Base-by-base conservation (phyloP, 2,797 vertebrate genomes). In the Gorsachius magnificus region DNA sequence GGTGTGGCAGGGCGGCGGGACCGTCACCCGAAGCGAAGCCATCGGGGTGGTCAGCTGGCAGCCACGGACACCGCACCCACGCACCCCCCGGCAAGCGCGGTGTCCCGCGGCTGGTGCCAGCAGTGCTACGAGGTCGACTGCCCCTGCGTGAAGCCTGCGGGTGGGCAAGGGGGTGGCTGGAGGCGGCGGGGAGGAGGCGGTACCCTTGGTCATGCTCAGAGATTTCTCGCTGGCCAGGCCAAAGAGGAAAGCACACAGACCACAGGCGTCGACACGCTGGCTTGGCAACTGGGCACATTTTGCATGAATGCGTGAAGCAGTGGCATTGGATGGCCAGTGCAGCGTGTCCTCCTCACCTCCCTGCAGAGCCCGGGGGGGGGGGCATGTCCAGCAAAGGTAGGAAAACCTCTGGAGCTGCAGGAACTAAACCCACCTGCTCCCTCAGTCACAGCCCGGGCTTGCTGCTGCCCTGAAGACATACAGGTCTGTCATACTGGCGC, bases 41-140 rank as follows among this genome's bases (percentile, higher is more conserved):
- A 1, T 8, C 1, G 1, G 0, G 0, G 16, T 8, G 74, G 26
- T 51, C 78, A 63, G 64, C 68, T 38, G 45, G 26, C 26, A 21
- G 68, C 53, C 69, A 38, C 72, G 28, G 54, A 46, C 20, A 58
- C 20, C 60, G 26, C 26, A 21, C 11, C 25, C 36, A 26, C 0
- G 1, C 53, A 10, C 10, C 11, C 29, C 21, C 6, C 7, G 2
- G 51, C 45, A 41, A 57, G 36, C 3, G 0, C 0, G 1, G 51
- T 11, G 61, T 56, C 72, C 72, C 14, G 0, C 0, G 1, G 46
- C 21, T 12, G 43, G 19, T 80, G 72, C 53, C 60, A 22, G 8
- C 61, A 6, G 5, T 6, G 28, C 71, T 28, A 4, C 13, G 79
- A 77, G 72, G 80, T 35, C 33, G 4, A 31, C 2, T 35, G 60